phyloP scores from a whole-genome alignment of 2,888 invertebrate species.

The Pantelozetes paolii region DNA sequence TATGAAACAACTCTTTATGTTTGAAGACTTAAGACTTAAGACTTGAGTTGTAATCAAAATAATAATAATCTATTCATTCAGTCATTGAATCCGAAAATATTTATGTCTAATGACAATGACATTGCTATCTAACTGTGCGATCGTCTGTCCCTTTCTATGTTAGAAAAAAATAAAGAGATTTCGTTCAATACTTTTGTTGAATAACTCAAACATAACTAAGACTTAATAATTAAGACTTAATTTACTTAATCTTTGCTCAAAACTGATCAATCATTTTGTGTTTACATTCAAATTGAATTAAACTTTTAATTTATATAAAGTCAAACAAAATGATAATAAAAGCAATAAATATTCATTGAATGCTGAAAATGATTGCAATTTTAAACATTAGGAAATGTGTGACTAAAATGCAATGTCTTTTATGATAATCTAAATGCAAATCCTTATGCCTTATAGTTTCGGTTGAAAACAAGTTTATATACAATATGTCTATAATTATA shows the following conservation, averaged over 20 bases:
- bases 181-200: no score
- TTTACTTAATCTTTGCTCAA: background rate
- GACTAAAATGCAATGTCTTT: background rate
- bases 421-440: slow-evolving; percentile 7
- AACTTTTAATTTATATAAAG: background rate
- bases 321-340: no score
- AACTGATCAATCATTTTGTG: background rate
- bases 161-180: no score
- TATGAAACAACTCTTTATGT: background rate
- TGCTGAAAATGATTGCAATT: background rate
- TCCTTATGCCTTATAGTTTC: background rate
- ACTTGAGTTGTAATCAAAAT: background rate
- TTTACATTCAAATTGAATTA: background rate
- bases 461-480: background rate
- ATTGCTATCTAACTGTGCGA: background rate
- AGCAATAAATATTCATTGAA: slow-evolving; percentile 11
- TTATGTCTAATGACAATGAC: background rate
- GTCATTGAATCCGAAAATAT: background rate
- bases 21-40: background rate
- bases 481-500: no score
- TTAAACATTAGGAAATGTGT: background rate
- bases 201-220: background rate
- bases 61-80: slow-evolving; percentile 1
- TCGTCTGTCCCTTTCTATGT: no score
- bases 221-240: background rate